Base-by-base conservation (phyloP, 2,888 invertebrate genomes). In the Spodoptera picta region DNA sequence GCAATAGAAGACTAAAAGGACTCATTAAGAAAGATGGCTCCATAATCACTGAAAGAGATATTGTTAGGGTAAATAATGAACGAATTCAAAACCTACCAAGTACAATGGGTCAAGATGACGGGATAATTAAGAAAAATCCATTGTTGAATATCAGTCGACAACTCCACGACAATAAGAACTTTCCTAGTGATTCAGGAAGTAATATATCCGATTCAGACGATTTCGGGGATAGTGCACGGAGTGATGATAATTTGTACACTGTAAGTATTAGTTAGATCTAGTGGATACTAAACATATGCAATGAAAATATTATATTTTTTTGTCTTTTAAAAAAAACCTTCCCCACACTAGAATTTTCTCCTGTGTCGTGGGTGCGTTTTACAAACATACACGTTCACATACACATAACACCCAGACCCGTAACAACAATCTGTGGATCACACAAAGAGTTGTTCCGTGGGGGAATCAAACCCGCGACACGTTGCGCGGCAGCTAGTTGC, bases 41-140 rank as follows among this genome's bases (percentile, higher is more conserved):
- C 3, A 76, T 87, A 0, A 90, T 94, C 66, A 93, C 92, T 24
- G 94, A 94, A 79, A 87, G 90, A 53, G 94, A 94, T 79, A 94
- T 94, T 60, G 86, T 94, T 45, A 82, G 93, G 61, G 95, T 95
- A 11, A 92, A 90, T 65, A 92, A 92, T 70, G 93, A 92, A 84
- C 85, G 92, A 52, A 82, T 89, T 9, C 92, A 88, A 81, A 83
- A 88, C 6, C 73, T 92, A n/a, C 83, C 90, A 0, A 90, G 83
- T 70, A 82, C 91, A 54, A 95, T 96, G 61, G 87, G 93, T 52
- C 96, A 96, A 69, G 96, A 96, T 75, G 96, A 96, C 79, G 97
- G 97, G 7, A 90, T 97, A 3, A 93, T 98, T 1, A 98, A 98
- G 89, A 98, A 95, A 82, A 98, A 98, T 91, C 98, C 98, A 0